phyloP scores from a whole-genome alignment of 2,113 vertebrate species.

The Ictidomys tridecemlineatus region DNA sequence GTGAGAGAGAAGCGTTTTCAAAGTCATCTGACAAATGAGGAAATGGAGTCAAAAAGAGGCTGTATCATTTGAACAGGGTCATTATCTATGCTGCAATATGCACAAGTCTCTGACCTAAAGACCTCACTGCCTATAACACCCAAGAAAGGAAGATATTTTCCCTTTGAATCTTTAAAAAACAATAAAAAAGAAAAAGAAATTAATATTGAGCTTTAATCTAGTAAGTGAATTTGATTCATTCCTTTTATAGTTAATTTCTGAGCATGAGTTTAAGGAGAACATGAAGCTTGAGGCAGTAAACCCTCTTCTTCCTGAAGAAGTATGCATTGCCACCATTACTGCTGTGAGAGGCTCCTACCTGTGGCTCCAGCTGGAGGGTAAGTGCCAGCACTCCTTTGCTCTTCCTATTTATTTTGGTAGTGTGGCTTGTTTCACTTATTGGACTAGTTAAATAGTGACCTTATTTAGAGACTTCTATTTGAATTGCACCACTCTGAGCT shows the following conservation, averaged over 20 bases:
- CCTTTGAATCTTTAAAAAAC: constrained; percentile 4
- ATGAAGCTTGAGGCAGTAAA: constrained; percentile 99
- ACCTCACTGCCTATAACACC: not conserved
- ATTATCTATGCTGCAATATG: not conserved
- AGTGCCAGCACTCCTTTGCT: constrained; percentile 38
- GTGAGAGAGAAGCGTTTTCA: not conserved
- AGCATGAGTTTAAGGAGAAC: constrained; percentile 95
- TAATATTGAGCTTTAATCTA: constrained; percentile 11
- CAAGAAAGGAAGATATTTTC: not conserved
- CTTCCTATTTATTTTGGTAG: not conserved
- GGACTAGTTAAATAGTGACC: not conserved
- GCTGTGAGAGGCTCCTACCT: constrained; percentile 95
- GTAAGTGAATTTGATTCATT: constrained; percentile 45
- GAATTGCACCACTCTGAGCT: not conserved
- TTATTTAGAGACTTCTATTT: constrained; percentile 31
- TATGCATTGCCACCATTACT: constrained; percentile 95
- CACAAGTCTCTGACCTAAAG: not conserved
- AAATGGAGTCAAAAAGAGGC: not conserved
- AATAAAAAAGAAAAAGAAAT: not conserved
- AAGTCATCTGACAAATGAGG: not conserved
- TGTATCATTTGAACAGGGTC: not conserved
- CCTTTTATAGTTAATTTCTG: constrained; percentile 89
- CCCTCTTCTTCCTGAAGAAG: constrained; percentile 94
- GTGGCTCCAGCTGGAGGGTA: constrained; percentile 97
- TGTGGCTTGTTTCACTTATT: not conserved